Conservation (phyloP, 1,140 invertebrate genomes). For the Drosophila trapezifrons region DNA sequence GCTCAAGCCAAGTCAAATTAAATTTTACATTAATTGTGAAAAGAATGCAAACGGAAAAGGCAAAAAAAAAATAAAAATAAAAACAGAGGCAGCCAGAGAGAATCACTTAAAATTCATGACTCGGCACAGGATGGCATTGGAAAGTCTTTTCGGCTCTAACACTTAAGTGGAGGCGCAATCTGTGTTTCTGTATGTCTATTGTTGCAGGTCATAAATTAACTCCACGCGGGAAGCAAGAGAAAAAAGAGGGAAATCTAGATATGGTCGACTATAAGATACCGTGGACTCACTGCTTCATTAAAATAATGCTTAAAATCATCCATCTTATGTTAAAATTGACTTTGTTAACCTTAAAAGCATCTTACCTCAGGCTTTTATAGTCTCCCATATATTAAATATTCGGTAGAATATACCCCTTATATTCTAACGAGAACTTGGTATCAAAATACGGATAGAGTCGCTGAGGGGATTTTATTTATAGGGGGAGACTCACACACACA, state of each 20-base stretch:
- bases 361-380: too few relatives aligned
- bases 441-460: slow-evolving; percentile 24
- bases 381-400: too few relatives aligned
- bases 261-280: not conserved
- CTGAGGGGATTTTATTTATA: slow-evolving; percentile 70
- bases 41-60: slow-evolving; percentile 34
- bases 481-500: slow-evolving; percentile 25
- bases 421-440: not conserved
- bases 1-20: slow-evolving; percentile 52
- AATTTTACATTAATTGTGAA: slow-evolving; percentile 62
- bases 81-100: slow-evolving; percentile 21
- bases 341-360: too few relatives aligned
- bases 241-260: not conserved
- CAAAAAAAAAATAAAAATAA: slow-evolving; percentile 30
- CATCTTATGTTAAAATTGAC: too few relatives aligned
- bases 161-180: slow-evolving; percentile 69
- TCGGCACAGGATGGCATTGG: slow-evolving; percentile 52
- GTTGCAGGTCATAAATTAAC: slow-evolving; percentile 73
- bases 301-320: not conserved
- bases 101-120: slow-evolving; percentile 78
- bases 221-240: slow-evolving; percentile 47
- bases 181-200: slow-evolving; percentile 35
- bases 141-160: slow-evolving; percentile 54
- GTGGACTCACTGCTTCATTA: not conserved
- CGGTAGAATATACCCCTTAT: not conserved